phyloP scores from a whole-genome alignment of 2,888 invertebrate genomes.

The Campopleginae sp. region DNA sequence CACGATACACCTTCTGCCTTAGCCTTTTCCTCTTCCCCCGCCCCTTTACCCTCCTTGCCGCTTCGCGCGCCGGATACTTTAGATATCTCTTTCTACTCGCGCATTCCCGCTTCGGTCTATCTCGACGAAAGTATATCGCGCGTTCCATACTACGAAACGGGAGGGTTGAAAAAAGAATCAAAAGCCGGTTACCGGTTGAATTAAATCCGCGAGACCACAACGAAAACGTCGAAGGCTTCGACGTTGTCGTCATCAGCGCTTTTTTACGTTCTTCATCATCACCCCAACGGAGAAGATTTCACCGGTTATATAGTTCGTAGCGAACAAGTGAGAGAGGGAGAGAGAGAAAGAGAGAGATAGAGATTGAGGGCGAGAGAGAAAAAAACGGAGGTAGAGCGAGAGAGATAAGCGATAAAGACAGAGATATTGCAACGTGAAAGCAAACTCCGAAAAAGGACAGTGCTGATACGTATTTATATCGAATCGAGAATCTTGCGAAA shows the following conservation, averaged over 20 bases:
- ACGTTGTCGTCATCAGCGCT: constrained; percentile 5
- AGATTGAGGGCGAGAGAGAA: constrained; percentile 23
- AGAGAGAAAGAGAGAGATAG: constrained; percentile 31
- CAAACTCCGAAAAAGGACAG: constrained; percentile 25
- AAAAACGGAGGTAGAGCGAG: constrained; percentile 1
- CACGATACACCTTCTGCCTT: constrained; percentile 26
- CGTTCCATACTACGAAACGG: constrained; percentile 17
- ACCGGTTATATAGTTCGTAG: constrained; percentile 46
- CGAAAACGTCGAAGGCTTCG: neutral
- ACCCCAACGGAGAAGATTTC: constrained; percentile 27
- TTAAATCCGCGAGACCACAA: constrained; percentile 23
- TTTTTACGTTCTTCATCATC: constrained; percentile 26
- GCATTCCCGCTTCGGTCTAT: constrained; percentile 55
- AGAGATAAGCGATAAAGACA: constrained; percentile 1
- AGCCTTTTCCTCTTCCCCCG: constrained; percentile 6
- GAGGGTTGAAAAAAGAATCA: constrained; percentile 28
- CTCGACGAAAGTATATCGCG: constrained; percentile 42
- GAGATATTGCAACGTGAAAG: constrained; percentile 37
- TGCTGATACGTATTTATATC: constrained; percentile 23
- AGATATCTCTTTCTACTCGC: constrained; percentile 52
- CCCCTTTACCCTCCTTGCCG: neutral
- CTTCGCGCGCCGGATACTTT: constrained; percentile 40
- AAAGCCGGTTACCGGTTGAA: constrained; percentile 37
- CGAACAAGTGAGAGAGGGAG: constrained; percentile 29
- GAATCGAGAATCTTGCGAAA: constrained; percentile 3